Evolutionary conservation across 2,797 vertebrate genomes (phyloP), one percentile per base, ranked within the genome.

Genomic region (Gymnoscopelus microlampas): DNA sequence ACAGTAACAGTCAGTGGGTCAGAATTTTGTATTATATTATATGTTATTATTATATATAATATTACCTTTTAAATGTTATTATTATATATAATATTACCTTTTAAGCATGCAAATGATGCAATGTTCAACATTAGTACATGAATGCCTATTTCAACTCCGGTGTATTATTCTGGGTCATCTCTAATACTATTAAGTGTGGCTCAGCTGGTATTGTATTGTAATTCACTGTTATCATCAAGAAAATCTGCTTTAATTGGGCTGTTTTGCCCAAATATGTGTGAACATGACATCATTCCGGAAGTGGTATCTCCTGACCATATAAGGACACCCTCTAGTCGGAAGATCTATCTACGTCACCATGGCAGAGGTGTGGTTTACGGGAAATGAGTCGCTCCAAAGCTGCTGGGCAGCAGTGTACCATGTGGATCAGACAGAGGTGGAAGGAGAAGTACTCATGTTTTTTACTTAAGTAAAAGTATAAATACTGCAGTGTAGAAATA

Each of bases 241-340:
- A 63, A 66, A 86, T 79, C 57, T 66, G 15, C 49, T 69, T 32
- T 63, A 63, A 55, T 76, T 61, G 73, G 70, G 56, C 57, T 60
- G 63, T 63, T 71, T 81, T 83, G 76, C 44, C 76, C 57, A 68
- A 87, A 83, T 3, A 66, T 83, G 69, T 74, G 56, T 59, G 64
- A 61, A 4, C 51, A 56, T 92, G 91, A 93, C 88, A 85, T 93
- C 88, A 90, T 88, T 68, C 87, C 87, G 90, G 93, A 92, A 92
- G 66, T 13, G 72, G 83, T 26, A 83, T 51, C 76, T 81, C 13
- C 26, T 73, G 50, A 10, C 92, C 92, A 93, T 89, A 91, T 93
- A 87, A 87, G 92, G 92, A 76, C 53, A 70, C 79, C 72, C 66
- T 61, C 49, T 19, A n/a, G 76, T 92, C 90, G 87, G 87, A 90